These are phyloP conservation scores for Hypena proboscidalis DNA, from an alignment of 2,888 invertebrate species.

Conservation along the genomic window DNA sequence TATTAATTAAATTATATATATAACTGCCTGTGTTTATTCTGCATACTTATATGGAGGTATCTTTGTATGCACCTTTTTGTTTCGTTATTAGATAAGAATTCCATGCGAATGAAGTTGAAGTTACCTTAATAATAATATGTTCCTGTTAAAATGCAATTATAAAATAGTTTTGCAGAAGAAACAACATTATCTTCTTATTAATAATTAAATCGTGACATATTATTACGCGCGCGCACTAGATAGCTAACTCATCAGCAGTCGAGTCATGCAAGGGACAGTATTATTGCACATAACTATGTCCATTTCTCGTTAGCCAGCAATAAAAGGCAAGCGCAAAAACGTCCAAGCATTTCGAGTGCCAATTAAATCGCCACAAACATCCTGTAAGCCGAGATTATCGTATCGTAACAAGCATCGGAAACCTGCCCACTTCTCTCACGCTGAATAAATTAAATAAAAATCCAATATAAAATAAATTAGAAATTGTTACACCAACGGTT, in stretches of 20 bases:
- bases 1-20: conserved; percentile 5
- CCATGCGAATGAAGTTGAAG: no score
- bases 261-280: conserved; percentile 43
- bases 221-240: conserved; percentile 23
- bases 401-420: conserved; percentile 80
- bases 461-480: conserved; percentile 79
- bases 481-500: conserved; percentile 56
- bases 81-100: no score
- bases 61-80: background rate
- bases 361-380: conserved; percentile 82
- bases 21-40: background rate
- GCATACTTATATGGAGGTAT: conserved; percentile 1
- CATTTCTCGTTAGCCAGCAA: conserved; percentile 65
- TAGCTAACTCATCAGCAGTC: conserved; percentile 36
- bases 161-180: conserved; percentile 4
- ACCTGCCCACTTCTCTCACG: conserved; percentile 78
- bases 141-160: conserved; percentile 4
- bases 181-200: conserved; percentile 10
- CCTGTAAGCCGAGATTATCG: conserved; percentile 83
- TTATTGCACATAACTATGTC: conserved; percentile 55
- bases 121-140: no score
- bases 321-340: conserved; percentile 70
- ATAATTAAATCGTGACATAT: conserved; percentile 23
- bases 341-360: conserved; percentile 76
- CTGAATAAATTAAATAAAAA: conserved; percentile 83